Conservation (phyloP, 2,888 invertebrate genomes). For the Hybos culiciformis region DNA sequence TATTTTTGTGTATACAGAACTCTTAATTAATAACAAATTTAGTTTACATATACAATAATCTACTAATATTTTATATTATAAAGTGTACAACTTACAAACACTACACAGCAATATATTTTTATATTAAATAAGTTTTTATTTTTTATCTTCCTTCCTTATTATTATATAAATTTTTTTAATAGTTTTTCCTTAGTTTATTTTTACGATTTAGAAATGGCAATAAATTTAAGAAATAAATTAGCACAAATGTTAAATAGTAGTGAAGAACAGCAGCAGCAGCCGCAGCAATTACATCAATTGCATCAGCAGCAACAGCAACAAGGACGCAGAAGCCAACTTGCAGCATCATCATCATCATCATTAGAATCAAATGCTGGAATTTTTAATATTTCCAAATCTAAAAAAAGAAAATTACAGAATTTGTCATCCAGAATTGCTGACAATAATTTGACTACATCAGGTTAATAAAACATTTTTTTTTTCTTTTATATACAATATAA, state of each 20-base stretch:
- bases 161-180: no score
- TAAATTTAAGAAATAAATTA: constrained; percentile 32
- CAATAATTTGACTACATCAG: background rate
- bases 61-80: no score
- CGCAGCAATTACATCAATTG: constrained; percentile 2
- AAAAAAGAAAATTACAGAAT: constrained; percentile 35
- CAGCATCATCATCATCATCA: constrained; percentile 8
- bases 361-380: constrained; percentile 16
- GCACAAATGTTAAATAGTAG: constrained; percentile 27
- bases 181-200: background rate
- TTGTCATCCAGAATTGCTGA: constrained; percentile 27
- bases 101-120: no score
- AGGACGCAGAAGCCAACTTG: constrained; percentile 1
- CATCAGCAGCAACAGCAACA: constrained; percentile 3
- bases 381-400: constrained; percentile 34
- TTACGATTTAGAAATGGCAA: constrained; percentile 32
- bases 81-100: no score
- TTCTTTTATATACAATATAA: no score
- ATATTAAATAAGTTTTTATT: no score
- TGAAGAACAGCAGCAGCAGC: constrained; percentile 13
- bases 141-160: no score
- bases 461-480: background rate
- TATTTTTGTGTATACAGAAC: no score
- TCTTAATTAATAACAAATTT: no score
- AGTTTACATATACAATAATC: no score